Base-by-base conservation (phyloP, 2,888 invertebrate species). In the Penaeus monodon region DNA sequence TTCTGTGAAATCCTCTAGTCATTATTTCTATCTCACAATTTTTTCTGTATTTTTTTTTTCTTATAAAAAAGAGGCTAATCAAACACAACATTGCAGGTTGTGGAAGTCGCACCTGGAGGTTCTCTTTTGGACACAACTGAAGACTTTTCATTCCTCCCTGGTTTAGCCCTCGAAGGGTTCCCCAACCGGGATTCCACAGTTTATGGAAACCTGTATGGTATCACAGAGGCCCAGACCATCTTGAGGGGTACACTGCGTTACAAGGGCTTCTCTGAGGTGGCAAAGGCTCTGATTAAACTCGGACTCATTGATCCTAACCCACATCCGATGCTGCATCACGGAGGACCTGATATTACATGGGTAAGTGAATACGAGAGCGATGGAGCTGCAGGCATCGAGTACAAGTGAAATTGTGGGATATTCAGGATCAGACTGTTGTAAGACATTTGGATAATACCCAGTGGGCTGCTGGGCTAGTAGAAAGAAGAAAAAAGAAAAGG, bases 301-400 rank as follows among this genome's bases (percentile, higher is more conserved):
- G 99, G 99, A 0, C 93, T 99, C 0, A 95, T 99, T 79, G 97
- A 97, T 92, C 95, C 96, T 0, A 96, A 96, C 91, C 95, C 96
- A 3, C 96, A 97, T 93, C 96, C 99, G 0, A 94, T 95, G 91
- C 94, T 99, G n/a, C 99, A 99, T 92, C 96, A 96, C 0, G 96
- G 96, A 92, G 99, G 99, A 74, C 99, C 99, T 0, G 97, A 97
- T 90, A 95, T 99, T 63, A 98, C 98, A 20, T 99, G 99, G 99
- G 89, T 89, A 81, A 81, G 83, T 81, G 22, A 3, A 33, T 74
- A 8, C 24, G 12, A 38, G 38, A 38, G 33, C 1, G 24, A 12
- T 12, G 24, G 14, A 33, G 17, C 12, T 76, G 4, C 76, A 27
- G 8, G 38, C 3, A 38, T 14, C 29, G 3, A 20, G 20, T 17